Base-by-base conservation (phyloP, 2,113 vertebrate species). In the Aspidoscelis tigris region DNA sequence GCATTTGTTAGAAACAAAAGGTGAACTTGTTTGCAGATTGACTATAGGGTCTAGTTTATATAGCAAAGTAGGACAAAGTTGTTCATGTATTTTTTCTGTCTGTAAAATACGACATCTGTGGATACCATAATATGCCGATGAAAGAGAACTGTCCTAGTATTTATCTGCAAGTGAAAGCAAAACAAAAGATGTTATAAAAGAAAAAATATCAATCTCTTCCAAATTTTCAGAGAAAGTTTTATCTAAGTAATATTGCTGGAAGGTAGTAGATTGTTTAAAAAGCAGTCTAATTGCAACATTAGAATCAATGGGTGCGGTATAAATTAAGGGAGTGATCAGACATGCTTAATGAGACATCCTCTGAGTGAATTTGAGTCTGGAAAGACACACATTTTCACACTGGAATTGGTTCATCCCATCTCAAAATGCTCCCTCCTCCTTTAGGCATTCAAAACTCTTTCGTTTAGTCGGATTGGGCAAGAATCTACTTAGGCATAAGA, bases 91-190 rank as follows among this genome's bases (percentile, higher is more conserved):
- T 43, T 10, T 44, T 44, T 21, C 33, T 65, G 41, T 16, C 61
- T 64, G n/a, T n/a, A 47, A 39, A 58, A 61, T 14, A 66, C 53
- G 58, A 43, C 72, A 83, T 53, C 43, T 55, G 24, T 33, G 24
- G 81, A 55, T 74, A 50, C 68, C 3, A 39, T 81, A 71, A 71
- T 68, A 75, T 75, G 61, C 73, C 21, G 24, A 76, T 66, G 33
- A 50, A 83, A 76, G 61, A 24, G 61, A 50, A 53, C 53, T 66
- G 65, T 76, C 44, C 72, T 44, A 76, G 22, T 76, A 61, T 39
- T 53, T 58, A 66, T 75, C 75, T 75, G 43, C 71, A 74, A 82
- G 55, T 64, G 58, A 82, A 65, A 39, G n/a, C 43, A 66, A 33
- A 76, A 41, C 43, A 39, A 83, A 33, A 22, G 26, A 7, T 21